Conservation (phyloP, 2,113 vertebrate species). For the Scalopus aquaticus region DNA sequence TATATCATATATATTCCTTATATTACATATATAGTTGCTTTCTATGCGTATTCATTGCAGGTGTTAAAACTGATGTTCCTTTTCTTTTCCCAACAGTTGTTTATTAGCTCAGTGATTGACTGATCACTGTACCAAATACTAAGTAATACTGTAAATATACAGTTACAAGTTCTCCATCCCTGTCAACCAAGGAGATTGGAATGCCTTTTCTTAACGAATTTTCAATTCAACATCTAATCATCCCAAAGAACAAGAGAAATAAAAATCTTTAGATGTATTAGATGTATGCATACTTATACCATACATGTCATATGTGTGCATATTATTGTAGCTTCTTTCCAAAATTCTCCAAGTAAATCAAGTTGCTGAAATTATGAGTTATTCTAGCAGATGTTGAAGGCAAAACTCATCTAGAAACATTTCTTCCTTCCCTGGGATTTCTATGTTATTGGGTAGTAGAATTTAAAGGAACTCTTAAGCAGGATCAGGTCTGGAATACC, state of each 20-base stretch:
- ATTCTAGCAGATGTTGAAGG: not conserved
- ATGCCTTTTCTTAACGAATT: not conserved
- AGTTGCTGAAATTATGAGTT: not conserved
- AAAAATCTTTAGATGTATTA: not conserved
- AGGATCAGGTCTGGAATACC: not conserved
- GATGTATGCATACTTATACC: not conserved
- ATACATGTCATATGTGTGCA: not conserved
- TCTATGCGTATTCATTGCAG: not conserved
- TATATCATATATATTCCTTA: too few species aligned
- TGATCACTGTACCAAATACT: not conserved
- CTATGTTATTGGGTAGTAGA: not conserved
- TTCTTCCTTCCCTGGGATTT: not conserved
- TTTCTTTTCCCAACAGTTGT: not conserved
- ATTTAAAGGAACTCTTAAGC: not conserved
- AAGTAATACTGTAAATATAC: not conserved
- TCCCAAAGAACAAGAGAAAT: not conserved
- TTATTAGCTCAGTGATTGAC: not conserved
- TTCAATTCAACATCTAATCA: not conserved
- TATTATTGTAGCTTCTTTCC: not conserved
- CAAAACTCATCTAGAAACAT: slow-evolving; percentile 1
- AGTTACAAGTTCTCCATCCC: not conserved
- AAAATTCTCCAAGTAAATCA: not conserved
- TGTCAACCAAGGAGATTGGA: not conserved
- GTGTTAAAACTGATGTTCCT: not conserved
- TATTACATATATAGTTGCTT: not conserved